A percentile compares a stretch with the other conserved stretches of the same genome.
These are phyloP conservation scores for Oreochromis tanganicae DNA, from an alignment of 2,113 vertebrate species.

Conservation along the genomic window DNA sequence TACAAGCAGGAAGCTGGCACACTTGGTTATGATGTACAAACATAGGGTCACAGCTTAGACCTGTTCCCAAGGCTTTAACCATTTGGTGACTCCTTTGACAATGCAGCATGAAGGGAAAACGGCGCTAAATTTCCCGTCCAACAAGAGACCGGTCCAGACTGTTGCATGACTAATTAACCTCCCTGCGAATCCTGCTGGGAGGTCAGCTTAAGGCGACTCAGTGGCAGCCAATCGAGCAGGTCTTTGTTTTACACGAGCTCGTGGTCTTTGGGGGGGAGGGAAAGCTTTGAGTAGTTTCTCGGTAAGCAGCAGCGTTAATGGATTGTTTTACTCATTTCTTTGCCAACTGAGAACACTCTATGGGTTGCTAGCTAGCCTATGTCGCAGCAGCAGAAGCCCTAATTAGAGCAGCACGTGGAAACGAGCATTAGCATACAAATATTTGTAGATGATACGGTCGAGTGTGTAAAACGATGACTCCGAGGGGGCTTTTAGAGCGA, in stretches of 20 bases:
- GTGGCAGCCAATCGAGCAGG: slow-evolving; percentile 15
- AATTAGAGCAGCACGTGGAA: slow-evolving; percentile 55
- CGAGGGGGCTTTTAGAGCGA: not conserved
- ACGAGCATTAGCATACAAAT: slow-evolving; percentile 64
- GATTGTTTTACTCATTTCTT: slow-evolving; percentile 26
- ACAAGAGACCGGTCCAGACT: not conserved
- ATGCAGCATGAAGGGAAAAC: not conserved
- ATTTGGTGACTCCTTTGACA: not conserved
- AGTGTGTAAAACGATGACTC: slow-evolving; percentile 39
- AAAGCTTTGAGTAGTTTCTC: slow-evolving; percentile 23
- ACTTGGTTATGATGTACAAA: slow-evolving; percentile 22
- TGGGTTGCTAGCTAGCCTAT: slow-evolving; percentile 46
- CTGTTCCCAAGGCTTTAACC: slow-evolving; percentile 16
- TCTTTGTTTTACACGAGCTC: slow-evolving; percentile 37
- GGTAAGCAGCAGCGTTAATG: slow-evolving; percentile 13
- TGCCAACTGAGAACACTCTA: slow-evolving; percentile 27
- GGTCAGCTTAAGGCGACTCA: not conserved
- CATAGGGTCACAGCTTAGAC: slow-evolving; percentile 19
- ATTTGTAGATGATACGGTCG: slow-evolving; percentile 49
- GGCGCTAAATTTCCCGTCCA: not conserved
- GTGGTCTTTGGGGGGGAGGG: not conserved
- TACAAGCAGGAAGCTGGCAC: slow-evolving; percentile 18
- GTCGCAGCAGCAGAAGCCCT: slow-evolving; percentile 20
- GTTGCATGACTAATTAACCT: slow-evolving; percentile 23
- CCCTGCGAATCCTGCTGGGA: not conserved